Percentiles rank a stretch among this genome's conserved stretches.
These are phyloP conservation scores for Sarcoramphus papa DNA, from an alignment of 2,797 vertebrate species.

Conservation along the genomic window DNA sequence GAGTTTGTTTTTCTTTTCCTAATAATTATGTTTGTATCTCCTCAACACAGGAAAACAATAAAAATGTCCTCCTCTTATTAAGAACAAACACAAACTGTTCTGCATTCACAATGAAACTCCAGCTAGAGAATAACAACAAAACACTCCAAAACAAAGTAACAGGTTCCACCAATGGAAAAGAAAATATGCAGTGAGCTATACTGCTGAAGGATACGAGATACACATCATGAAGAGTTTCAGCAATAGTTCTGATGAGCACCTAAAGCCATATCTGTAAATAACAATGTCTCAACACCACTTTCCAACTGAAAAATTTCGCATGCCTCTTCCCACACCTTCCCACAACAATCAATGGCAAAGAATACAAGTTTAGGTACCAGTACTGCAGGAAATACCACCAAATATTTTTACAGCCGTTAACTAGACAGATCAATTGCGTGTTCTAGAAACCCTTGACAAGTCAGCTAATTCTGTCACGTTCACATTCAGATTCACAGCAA, in stretches of 20 bases:
- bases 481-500: background rate
- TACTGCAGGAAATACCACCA: background rate
- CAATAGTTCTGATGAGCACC: background rate
- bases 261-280: background rate
- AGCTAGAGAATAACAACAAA: background rate
- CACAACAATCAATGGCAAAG: background rate
- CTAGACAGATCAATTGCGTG: fast-evolving
- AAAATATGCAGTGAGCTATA: background rate
- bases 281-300: background rate
- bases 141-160: background rate
- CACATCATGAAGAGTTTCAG: background rate
- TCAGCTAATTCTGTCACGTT: background rate
- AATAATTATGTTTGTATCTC: background rate
- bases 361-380: background rate
- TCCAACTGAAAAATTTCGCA: background rate
- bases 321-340: background rate
- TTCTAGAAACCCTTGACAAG: background rate
- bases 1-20: background rate
- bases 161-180: background rate
- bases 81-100: background rate
- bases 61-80: background rate
- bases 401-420: background rate
- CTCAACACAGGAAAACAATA: background rate
- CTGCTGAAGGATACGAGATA: background rate
- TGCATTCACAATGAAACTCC: background rate